Conservation (phyloP, 2,113 vertebrate species). For the Aplodontia rufa region DNA sequence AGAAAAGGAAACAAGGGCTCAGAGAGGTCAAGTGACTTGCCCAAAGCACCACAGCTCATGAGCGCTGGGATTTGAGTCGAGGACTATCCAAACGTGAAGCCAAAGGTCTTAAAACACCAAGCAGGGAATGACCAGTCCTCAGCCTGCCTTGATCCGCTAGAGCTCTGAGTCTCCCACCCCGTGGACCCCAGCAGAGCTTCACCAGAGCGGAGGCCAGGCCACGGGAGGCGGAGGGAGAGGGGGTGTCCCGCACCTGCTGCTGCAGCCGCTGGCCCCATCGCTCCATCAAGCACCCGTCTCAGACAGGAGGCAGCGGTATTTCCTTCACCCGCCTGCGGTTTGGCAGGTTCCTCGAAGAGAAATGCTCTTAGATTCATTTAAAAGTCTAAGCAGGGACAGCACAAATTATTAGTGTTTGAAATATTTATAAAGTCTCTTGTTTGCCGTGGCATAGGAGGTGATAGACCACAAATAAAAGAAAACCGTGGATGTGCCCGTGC, state of each 20-base stretch:
- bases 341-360: slow-evolving; percentile 58
- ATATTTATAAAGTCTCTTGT: slow-evolving; percentile 78
- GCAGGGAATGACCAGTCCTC: background rate
- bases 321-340: slow-evolving; percentile 5
- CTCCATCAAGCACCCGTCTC: background rate
- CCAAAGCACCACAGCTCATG: background rate
- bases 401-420: slow-evolving; percentile 77
- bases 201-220: accelerated
- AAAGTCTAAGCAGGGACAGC: slow-evolving; percentile 75
- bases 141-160: background rate
- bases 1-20: background rate
- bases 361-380: slow-evolving; percentile 71
- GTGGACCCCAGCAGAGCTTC: background rate
- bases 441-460: slow-evolving; percentile 51
- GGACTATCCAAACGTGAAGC: background rate
- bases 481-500: background rate
- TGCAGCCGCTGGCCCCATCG: background rate
- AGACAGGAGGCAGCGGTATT: background rate
- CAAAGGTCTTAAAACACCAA: background rate
- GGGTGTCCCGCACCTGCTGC: accelerated
- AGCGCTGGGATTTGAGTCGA: background rate
- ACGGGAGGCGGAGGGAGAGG: accelerated
- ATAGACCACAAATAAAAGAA: slow-evolving; percentile 67
- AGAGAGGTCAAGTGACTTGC: background rate
- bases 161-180: background rate